phyloP scores from a whole-genome alignment of 2,797 vertebrate species.

The Clarias pachynema region DNA sequence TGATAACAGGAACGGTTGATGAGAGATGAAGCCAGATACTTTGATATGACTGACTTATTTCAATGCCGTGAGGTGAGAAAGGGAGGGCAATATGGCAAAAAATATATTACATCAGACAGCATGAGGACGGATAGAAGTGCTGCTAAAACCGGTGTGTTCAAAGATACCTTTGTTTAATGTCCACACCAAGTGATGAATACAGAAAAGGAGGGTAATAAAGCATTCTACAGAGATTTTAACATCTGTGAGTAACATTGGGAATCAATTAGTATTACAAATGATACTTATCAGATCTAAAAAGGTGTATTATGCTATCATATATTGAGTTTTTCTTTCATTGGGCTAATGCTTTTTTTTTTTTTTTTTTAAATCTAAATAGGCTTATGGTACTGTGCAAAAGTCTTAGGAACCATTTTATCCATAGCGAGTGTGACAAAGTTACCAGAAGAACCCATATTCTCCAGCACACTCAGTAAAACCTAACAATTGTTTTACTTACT shows the following conservation, averaged over 20 bases:
- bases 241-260: background rate
- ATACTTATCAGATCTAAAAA: background rate
- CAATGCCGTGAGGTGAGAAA: background rate
- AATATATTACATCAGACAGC: background rate
- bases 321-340: too few relatives aligned
- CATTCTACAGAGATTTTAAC: background rate
- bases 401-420: too few relatives aligned
- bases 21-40: conserved; percentile 6
- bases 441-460: too few relatives aligned
- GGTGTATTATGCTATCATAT: background rate
- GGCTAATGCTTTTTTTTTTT: background rate
- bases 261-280: background rate
- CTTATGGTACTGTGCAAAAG: too few relatives aligned
- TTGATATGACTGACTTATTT: conserved; percentile 8
- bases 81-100: background rate
- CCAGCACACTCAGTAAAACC: too few relatives aligned
- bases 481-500: too few relatives aligned
- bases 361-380: too few relatives aligned
- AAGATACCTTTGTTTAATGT: background rate
- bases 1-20: background rate
- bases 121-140: background rate
- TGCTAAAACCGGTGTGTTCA: background rate
- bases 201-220: background rate
- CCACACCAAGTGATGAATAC: background rate
- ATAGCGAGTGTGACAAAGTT: too few relatives aligned